These are phyloP conservation scores for Lagenorhynchus albirostris DNA, from an alignment of 2,113 vertebrate genomes.

Conservation along the genomic window DNA sequence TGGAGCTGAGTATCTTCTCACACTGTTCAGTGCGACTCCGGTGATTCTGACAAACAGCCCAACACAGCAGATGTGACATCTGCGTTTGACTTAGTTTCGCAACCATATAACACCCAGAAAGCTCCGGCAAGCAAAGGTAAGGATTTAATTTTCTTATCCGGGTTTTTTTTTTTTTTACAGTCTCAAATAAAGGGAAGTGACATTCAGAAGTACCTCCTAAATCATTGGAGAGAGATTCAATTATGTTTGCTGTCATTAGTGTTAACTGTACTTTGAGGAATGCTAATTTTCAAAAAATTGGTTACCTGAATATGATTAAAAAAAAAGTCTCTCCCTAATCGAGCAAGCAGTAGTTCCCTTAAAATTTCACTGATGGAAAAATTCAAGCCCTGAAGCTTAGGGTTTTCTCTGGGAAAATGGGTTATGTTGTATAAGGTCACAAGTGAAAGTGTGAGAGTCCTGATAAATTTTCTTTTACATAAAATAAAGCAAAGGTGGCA, in stretches of 20 bases:
- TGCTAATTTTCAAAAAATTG: constrained; percentile 46
- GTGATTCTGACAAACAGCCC: neutral
- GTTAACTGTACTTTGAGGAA: constrained; percentile 26
- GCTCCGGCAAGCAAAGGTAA: neutral
- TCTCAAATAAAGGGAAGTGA: constrained; percentile 39
- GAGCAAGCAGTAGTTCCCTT: neutral
- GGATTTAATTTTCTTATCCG: constrained; percentile 41
- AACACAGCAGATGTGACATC: neutral
- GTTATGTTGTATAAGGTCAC: neutral
- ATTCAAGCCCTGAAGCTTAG: neutral
- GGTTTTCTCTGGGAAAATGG: neutral
- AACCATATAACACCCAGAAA: neutral
- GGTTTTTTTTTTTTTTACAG: neutral
- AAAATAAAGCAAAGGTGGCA: neutral
- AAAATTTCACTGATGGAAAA: neutral
- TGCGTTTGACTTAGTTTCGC: neutral
- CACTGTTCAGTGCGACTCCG: accelerated
- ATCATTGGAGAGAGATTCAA: constrained; percentile 36
- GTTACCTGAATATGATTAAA: constrained; percentile 26
- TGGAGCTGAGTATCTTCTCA: neutral
- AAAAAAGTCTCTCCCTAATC: neutral
- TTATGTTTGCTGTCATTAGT: constrained; percentile 35
- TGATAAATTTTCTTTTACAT: neutral
- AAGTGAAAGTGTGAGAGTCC: neutral
- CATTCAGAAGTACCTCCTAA: constrained; percentile 46